phyloP scores from a whole-genome alignment of 1,140 invertebrate genomes.

The Muscidifurax raptorellus region DNA sequence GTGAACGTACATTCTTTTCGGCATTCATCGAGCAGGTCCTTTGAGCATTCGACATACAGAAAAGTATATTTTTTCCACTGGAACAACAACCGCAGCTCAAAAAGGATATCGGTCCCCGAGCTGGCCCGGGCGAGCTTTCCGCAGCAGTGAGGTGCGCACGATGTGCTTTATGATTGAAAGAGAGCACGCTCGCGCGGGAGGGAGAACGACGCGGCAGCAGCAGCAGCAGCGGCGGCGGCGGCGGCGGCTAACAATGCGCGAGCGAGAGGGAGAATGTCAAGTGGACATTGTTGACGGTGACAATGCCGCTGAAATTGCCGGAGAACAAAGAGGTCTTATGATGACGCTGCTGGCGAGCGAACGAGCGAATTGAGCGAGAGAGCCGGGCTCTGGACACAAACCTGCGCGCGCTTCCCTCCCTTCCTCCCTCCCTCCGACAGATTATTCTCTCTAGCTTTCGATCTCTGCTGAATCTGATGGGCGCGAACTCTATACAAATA shows the following conservation, averaged over 20 bases:
- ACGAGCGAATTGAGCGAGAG: slow-evolving; percentile 65
- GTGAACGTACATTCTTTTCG: slow-evolving; percentile 67
- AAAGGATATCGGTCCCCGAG: neutral
- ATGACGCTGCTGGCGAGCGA: slow-evolving; percentile 73
- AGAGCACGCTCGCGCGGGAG: slow-evolving; percentile 55
- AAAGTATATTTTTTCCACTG: neutral
- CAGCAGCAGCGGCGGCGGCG: slow-evolving; percentile 51
- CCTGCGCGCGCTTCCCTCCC: slow-evolving; percentile 39
- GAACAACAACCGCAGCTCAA: neutral
- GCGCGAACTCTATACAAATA: too few relatives aligned
- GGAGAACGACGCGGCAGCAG: slow-evolving; percentile 33
- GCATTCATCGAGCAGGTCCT: slow-evolving; percentile 58
- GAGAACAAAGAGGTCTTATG: slow-evolving; percentile 76
- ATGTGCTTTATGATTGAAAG: slow-evolving; percentile 74
- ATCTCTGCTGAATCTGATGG: neutral
- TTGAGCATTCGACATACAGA: neutral
- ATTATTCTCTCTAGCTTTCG: slow-evolving; percentile 15
- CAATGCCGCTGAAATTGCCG: slow-evolving; percentile 76
- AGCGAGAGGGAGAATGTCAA: slow-evolving; percentile 74
- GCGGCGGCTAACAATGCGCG: slow-evolving; percentile 64
- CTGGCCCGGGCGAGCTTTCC: neutral
- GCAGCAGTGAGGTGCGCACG: slow-evolving; percentile 59
- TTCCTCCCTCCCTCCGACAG: neutral
- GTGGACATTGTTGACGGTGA: slow-evolving; percentile 76
- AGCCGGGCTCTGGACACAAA: slow-evolving; percentile 31